Evolutionary conservation across 2,113 vertebrate genomes (phyloP).

Genomic region (Pteruthius melanotis): DNA sequence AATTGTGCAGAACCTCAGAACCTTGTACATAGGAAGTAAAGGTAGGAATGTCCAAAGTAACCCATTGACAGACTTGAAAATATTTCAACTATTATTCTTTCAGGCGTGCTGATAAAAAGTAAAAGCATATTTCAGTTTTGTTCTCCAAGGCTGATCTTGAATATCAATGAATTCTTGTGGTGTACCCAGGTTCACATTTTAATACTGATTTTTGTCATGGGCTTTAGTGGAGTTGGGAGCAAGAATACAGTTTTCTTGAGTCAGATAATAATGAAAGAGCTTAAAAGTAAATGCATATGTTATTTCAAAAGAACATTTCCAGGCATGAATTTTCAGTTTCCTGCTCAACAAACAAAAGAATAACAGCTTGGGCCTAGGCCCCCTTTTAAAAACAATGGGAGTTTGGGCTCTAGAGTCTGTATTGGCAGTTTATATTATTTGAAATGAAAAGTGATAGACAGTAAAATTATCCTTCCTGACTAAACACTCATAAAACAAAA

Average conservation of each 20-base stretch:
- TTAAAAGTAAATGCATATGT: neutral
- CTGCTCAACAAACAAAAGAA: neutral
- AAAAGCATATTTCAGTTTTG: neutral
- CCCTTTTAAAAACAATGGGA: neutral
- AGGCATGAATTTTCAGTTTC: neutral
- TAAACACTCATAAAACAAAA: neutral
- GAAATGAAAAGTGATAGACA: neutral
- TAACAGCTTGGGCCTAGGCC: neutral
- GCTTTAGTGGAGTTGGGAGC: neutral
- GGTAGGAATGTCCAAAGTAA: neutral
- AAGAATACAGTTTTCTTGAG: neutral
- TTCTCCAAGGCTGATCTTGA: neutral
- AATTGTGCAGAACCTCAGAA: neutral
- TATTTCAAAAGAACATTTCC: neutral
- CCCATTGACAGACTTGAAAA: neutral
- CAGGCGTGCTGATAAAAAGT: too few species aligned
- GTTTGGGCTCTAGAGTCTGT: neutral
- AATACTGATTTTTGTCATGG: neutral
- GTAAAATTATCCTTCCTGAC: neutral
- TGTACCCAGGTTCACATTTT: neutral
- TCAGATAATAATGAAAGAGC: neutral
- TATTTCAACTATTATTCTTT: neutral
- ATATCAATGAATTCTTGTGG: neutral
- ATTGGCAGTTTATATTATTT: neutral
- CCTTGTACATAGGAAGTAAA: neutral